A percentile compares a stretch with the other conserved stretches of the same genome.
Conservation (phyloP, 1,140 invertebrate genomes). For the Scaptomyza pallida region DNA sequence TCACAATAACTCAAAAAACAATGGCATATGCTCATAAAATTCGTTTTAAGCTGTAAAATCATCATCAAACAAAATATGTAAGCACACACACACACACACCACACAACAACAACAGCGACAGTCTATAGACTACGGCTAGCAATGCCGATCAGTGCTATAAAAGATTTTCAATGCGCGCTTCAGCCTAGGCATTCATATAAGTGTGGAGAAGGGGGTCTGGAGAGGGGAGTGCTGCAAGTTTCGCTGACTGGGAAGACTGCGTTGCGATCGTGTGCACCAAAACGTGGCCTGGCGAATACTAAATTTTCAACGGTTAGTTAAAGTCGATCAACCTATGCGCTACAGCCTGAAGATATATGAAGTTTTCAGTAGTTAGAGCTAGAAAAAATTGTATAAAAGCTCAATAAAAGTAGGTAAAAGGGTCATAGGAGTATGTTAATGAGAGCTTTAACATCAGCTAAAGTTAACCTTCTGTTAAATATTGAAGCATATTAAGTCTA, state of each 20-base stretch:
- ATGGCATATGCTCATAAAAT: constrained; percentile 83
- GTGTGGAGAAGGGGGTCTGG: background rate
- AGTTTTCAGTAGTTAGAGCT: background rate
- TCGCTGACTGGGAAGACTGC: constrained; percentile 1
- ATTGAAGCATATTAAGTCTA: too few species aligned
- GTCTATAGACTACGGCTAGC: constrained; percentile 22
- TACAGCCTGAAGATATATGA: constrained; percentile 9
- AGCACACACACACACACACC: constrained; percentile 34
- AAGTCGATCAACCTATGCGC: constrained; percentile 59
- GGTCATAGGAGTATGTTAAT: too few species aligned
- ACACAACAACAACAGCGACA: constrained; percentile 10
- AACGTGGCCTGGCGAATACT: constrained; percentile 56
- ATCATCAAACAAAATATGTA: constrained; percentile 83
- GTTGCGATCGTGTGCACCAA: constrained; percentile 51
- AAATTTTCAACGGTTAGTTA: constrained; percentile 28
- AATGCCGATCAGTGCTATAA: constrained; percentile 62
- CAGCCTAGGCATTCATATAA: background rate
- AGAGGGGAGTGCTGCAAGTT: too few species aligned
- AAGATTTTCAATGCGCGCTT: constrained; percentile 64
- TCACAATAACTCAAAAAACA: constrained; percentile 84
- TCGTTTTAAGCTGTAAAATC: constrained; percentile 84
- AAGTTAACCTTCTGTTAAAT: too few species aligned
- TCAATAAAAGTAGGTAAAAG: too few species aligned
- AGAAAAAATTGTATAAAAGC: too few species aligned
- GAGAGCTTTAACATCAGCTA: too few species aligned